Evolutionary conservation across 2,113 vertebrate species (phyloP).

Genomic region (Genyomyrus donnyi): DNA sequence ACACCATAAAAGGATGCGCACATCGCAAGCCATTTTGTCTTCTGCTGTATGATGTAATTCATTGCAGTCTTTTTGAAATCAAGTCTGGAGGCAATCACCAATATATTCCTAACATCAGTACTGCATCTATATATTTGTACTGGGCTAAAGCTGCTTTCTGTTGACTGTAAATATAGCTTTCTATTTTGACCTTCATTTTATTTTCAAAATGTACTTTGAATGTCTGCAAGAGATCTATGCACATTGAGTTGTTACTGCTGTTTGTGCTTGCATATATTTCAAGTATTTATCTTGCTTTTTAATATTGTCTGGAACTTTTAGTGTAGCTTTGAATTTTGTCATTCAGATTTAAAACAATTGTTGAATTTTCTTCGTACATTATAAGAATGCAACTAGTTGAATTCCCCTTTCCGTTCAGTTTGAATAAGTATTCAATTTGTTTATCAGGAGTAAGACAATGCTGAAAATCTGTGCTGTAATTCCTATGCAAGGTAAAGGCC

Average conservation of each 20-base stretch:
- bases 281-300: not conserved
- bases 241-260: not conserved
- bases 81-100: not conserved
- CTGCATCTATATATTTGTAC: conserved; percentile 5
- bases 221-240: not conserved
- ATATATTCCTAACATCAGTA: not conserved
- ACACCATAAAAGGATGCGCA: not conserved
- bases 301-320: not conserved
- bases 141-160: conserved; percentile 9
- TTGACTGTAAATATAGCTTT: conserved; percentile 7
- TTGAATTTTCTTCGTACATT: not conserved
- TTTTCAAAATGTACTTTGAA: not conserved
- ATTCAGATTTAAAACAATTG: not conserved
- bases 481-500: not conserved
- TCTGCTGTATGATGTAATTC: conserved; percentile 27
- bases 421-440: not conserved
- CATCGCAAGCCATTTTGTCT: not conserved
- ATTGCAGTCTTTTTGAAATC: conserved; percentile 25
- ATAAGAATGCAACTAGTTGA: not conserved
- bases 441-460: not conserved
- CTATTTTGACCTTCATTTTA: not conserved
- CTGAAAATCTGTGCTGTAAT: not conserved
- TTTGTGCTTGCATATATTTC: not conserved
- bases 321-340: not conserved
- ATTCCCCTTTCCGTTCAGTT: not conserved